Conservation (phyloP, 2,113 vertebrate species). For the Motacilla alba region DNA sequence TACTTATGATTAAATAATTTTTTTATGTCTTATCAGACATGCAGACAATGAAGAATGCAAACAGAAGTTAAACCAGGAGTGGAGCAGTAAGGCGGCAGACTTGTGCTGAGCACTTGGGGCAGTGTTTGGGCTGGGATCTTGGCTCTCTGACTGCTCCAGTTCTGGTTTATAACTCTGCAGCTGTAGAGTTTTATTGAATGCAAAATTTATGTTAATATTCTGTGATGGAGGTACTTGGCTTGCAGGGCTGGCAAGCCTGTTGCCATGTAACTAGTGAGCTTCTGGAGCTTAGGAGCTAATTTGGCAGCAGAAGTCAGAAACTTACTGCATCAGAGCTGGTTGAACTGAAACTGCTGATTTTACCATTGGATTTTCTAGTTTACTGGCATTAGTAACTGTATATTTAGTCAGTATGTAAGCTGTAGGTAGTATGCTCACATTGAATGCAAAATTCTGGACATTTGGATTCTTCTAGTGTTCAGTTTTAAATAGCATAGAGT, state of each 20-base stretch:
- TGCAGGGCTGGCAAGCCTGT: neutral
- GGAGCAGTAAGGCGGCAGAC: neutral
- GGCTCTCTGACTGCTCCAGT: neutral
- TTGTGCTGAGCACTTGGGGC: neutral
- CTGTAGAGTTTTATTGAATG: neutral
- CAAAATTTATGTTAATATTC: neutral
- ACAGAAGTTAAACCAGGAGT: neutral
- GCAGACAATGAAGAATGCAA: neutral
- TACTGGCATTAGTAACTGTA: neutral
- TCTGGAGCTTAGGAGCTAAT: neutral
- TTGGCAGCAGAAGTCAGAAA: neutral
- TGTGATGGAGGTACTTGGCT: neutral
- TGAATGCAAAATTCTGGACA: neutral
- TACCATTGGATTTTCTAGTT: neutral
- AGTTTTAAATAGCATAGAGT: neutral
- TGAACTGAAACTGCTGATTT: neutral
- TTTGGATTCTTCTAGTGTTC: neutral
- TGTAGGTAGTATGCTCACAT: neutral
- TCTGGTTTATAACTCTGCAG: neutral
- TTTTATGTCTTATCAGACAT: neutral
- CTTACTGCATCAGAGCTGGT: neutral
- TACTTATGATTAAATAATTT: neutral
- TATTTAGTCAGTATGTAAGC: neutral
- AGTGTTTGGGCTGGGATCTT: neutral
- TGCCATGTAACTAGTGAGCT: neutral